phyloP scores from a whole-genome alignment of 2,113 vertebrate genomes.

The Boulengeromyrus knoepffleri region DNA sequence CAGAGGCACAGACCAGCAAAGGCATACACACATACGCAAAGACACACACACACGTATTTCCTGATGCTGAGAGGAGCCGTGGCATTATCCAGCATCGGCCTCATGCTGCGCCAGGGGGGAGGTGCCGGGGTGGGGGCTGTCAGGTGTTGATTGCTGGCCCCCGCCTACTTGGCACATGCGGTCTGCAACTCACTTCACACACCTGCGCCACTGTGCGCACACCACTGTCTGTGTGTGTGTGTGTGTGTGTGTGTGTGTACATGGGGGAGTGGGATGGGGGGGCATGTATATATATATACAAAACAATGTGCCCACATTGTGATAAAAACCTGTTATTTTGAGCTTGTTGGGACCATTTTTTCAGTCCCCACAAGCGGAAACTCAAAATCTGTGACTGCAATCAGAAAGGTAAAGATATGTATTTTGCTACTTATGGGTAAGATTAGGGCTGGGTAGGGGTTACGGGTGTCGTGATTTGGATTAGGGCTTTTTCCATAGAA shows the following conservation, averaged over 20 bases:
- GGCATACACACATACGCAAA: not conserved
- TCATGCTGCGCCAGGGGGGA: not conserved
- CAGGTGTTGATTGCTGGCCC: not conserved
- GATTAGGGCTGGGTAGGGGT: not conserved
- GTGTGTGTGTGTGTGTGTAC: not conserved
- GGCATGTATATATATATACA: not conserved
- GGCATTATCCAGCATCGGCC: not conserved
- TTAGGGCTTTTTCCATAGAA: not conserved
- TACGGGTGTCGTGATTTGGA: not conserved
- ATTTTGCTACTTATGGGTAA: too few relatives aligned
- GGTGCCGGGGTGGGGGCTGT: not conserved
- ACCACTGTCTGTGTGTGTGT: not conserved
- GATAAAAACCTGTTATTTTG: too few relatives aligned
- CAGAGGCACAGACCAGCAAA: not conserved
- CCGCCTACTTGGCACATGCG: constrained; percentile 2
- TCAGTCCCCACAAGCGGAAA: too few relatives aligned
- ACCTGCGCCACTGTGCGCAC: constrained; percentile 13
- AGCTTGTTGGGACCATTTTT: too few relatives aligned
- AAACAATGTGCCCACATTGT: not conserved
- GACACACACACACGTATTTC: not conserved
- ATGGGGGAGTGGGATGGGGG: not conserved
- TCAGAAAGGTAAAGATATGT: too few relatives aligned
- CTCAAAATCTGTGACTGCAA: too few relatives aligned
- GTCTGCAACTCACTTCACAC: constrained; percentile 7
- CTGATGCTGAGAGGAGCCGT: not conserved